These are phyloP conservation scores for Caiman crocodilus DNA, from an alignment of 2,797 vertebrate genomes.

Conservation along the genomic window DNA sequence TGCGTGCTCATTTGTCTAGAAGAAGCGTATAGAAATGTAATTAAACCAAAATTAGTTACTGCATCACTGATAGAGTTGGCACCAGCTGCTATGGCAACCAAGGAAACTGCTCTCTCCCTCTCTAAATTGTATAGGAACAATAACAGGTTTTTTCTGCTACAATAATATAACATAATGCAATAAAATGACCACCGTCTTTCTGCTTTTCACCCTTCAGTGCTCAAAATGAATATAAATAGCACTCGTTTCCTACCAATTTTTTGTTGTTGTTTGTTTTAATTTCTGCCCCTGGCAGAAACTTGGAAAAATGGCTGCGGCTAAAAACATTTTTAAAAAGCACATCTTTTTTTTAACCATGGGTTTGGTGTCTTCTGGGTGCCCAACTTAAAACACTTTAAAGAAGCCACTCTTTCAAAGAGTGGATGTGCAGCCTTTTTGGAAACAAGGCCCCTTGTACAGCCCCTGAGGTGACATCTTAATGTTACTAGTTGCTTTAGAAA, in stretches of 20 bases:
- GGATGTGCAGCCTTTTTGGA: neutral
- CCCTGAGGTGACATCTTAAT: neutral
- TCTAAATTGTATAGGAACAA: neutral
- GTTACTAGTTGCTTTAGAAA: neutral
- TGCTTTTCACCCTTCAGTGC: neutral
- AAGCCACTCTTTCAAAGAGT: neutral
- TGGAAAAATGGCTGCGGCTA: neutral
- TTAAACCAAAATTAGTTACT: conserved; percentile 48
- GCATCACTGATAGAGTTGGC: neutral
- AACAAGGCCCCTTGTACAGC: neutral
- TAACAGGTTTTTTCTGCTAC: neutral
- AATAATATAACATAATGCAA: neutral
- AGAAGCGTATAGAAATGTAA: conserved; percentile 28
- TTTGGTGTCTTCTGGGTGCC: neutral
- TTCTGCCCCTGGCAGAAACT: accelerated
- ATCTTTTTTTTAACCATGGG: neutral
- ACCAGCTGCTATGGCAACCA: conserved; percentile 35
- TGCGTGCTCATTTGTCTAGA: conserved; percentile 23
- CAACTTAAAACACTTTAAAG: neutral
- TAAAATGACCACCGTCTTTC: neutral
- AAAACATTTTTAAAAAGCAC: neutral
- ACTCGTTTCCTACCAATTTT: neutral
- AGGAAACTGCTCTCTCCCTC: neutral
- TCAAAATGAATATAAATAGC: neutral
- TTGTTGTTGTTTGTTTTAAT: neutral